phyloP scores from a whole-genome alignment of 2,888 invertebrate genomes.

The Tortrix viridana region DNA sequence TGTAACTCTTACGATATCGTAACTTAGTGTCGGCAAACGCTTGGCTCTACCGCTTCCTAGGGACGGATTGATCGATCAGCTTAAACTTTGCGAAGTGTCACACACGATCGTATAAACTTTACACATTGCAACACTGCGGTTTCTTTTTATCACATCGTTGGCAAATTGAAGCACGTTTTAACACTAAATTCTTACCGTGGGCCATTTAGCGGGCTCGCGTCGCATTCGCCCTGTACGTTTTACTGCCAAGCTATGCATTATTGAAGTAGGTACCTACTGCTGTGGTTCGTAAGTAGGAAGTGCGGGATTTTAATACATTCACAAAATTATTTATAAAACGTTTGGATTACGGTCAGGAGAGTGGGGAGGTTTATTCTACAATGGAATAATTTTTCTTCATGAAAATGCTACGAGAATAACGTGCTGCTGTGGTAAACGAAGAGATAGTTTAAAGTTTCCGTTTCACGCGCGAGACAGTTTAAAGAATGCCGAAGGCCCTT shows the following conservation, averaged over 20 bases:
- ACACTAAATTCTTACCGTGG: slow-evolving; percentile 69
- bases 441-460: not conserved
- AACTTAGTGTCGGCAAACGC: no score
- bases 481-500: no score
- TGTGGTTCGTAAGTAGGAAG: slow-evolving; percentile 54
- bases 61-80: slow-evolving; percentile 30
- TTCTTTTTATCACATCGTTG: slow-evolving; percentile 71
- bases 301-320: slow-evolving; percentile 61
- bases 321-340: slow-evolving; percentile 57
- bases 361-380: slow-evolving; percentile 17
- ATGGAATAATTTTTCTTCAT: not conserved
- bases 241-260: slow-evolving; percentile 70
- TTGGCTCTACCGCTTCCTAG: not conserved
- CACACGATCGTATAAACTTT: slow-evolving; percentile 49
- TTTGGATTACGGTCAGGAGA: slow-evolving; percentile 43
- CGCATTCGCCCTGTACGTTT: slow-evolving; percentile 63
- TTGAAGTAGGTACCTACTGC: slow-evolving; percentile 54
- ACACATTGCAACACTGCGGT: slow-evolving; percentile 60
- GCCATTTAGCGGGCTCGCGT: slow-evolving; percentile 72
- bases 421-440: not conserved
- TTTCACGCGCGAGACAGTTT: no score
- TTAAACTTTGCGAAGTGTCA: slow-evolving; percentile 39
- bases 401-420: not conserved
- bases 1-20: no score
- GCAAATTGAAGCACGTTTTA: slow-evolving; percentile 72